phyloP scores from a whole-genome alignment of 2,797 vertebrate genomes.

The Crenichthys baileyi region DNA sequence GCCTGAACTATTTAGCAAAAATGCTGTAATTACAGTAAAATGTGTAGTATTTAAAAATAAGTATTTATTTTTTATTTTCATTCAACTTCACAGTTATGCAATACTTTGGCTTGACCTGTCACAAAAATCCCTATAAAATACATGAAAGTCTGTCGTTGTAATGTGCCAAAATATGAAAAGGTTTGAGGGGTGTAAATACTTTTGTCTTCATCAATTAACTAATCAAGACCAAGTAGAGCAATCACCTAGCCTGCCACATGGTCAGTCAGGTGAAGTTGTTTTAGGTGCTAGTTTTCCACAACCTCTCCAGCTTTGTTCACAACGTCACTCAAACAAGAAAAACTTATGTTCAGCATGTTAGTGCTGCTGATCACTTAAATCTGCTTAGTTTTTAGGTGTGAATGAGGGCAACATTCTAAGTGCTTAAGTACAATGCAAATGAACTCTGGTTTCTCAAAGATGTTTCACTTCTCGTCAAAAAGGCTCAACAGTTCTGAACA shows the following conservation, averaged over 20 bases:
- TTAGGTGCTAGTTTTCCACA: neutral
- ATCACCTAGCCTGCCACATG: neutral
- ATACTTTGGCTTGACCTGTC: neutral
- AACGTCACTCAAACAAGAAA: neutral
- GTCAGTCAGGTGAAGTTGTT: neutral
- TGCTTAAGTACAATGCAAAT: too few species aligned
- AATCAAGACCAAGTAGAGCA: neutral
- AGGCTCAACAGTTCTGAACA: too few species aligned
- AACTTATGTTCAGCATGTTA: neutral
- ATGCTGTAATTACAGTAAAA: neutral
- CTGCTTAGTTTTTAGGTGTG: too few species aligned
- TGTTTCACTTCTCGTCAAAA: too few species aligned
- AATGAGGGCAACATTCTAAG: too few species aligned
- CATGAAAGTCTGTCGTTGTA: neutral
- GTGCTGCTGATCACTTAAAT: neutral
- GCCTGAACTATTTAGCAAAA: neutral
- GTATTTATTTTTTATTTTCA: too few species aligned
- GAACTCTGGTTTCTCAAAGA: too few species aligned
- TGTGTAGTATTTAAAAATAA: too few species aligned
- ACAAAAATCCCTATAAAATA: neutral
- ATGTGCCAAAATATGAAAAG: neutral
- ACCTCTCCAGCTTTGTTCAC: neutral
- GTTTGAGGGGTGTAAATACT: neutral
- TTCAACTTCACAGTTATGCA: too few species aligned
- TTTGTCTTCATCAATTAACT: neutral